Evolutionary conservation across 2,797 vertebrate species (phyloP).

Genomic region (Prunella strophiata): DNA sequence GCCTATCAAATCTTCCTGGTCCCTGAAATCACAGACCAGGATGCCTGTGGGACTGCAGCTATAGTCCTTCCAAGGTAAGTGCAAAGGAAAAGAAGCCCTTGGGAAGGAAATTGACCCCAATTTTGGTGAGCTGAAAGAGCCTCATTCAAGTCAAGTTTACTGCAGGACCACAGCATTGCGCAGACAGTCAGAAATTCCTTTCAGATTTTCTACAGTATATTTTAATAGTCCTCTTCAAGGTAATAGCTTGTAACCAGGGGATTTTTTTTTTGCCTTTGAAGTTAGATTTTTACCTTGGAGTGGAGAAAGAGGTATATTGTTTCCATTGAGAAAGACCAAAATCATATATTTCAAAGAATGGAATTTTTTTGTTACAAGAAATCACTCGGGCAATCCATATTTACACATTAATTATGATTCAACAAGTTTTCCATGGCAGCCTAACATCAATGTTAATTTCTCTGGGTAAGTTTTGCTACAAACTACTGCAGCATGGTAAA

Average conservation of each 20-base stretch:
- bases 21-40: background rate
- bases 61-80: background rate
- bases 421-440: background rate
- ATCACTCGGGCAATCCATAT: rapidly evolving
- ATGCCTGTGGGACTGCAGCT: background rate
- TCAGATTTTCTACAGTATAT: background rate
- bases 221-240: background rate
- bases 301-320: background rate
- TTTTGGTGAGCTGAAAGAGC: background rate
- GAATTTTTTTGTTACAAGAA: background rate
- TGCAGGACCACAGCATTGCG: background rate
- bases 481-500: background rate
- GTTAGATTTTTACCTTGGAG: background rate
- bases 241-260: background rate
- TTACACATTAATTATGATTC: background rate
- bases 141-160: background rate
- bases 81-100: background rate
- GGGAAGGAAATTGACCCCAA: rapidly evolving
- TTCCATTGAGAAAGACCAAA: background rate
- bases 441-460: background rate
- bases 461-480: background rate
- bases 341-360: background rate
- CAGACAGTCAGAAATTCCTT: background rate
- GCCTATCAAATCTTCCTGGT: background rate
- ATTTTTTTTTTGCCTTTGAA: background rate